phyloP scores from a whole-genome alignment of 2,888 invertebrate species.

The Lasioglossum lativentre region DNA sequence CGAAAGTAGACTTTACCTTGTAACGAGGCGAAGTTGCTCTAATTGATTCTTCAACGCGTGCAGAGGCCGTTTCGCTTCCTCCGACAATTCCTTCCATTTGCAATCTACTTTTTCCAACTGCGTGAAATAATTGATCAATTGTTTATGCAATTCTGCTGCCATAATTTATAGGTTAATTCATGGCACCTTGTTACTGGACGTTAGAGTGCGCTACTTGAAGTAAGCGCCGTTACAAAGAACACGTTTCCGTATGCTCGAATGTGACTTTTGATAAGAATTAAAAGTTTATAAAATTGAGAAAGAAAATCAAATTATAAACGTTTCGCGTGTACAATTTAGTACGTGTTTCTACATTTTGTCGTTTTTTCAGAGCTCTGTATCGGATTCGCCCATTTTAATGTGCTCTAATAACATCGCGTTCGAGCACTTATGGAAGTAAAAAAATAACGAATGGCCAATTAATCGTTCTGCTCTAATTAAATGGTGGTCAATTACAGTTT shows the following conservation, averaged over 20 bases:
- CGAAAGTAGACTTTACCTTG: conserved; percentile 55
- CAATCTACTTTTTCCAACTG: conserved; percentile 67
- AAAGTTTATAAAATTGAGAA: neutral
- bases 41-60: conserved; percentile 73
- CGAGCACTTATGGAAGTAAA: neutral
- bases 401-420: neutral
- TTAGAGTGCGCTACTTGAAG: conserved; percentile 51
- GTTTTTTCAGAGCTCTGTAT: neutral
- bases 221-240: neutral
- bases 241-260: neutral
- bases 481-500: neutral
- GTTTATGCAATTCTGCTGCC: conserved; percentile 73
- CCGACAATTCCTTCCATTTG: conserved; percentile 69
- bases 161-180: conserved; percentile 68
- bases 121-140: conserved; percentile 73
- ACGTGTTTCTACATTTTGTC: neutral
- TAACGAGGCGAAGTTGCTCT: conserved; percentile 75
- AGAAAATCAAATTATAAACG: neutral
- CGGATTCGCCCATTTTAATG: neutral
- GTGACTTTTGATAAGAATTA: neutral
- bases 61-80: conserved; percentile 57
- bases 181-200: neutral
- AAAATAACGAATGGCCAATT: neutral
- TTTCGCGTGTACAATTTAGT: neutral
- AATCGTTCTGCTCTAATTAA: neutral